A percentile compares a stretch with the other conserved stretches of the same genome.
Conservation (phyloP, 2,888 invertebrate genomes). For the Dyspetes luteomarginatus region DNA sequence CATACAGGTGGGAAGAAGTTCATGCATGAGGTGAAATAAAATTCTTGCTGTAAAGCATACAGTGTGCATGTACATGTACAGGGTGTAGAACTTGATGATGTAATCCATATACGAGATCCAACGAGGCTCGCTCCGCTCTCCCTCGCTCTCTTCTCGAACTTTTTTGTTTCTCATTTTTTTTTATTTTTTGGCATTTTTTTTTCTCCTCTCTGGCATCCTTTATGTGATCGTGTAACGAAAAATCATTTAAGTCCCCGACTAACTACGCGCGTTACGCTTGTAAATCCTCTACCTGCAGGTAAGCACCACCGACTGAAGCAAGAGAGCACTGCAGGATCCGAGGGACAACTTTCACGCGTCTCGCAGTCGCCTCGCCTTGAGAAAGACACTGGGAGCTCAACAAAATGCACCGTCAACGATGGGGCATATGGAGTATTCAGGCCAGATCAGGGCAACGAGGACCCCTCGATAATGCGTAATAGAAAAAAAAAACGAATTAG, state of each 20-base stretch:
- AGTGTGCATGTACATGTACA: not conserved
- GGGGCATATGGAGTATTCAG: conserved; percentile 10
- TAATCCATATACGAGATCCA: conserved; percentile 31
- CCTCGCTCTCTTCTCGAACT: conserved; percentile 12
- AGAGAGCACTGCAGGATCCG: conserved; percentile 49
- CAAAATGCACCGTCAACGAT: conserved; percentile 47
- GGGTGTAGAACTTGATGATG: conserved; percentile 52
- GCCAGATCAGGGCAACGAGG: not conserved
- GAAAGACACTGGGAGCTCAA: conserved; percentile 34
- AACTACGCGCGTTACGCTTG: conserved; percentile 67
- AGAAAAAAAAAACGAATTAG: too few relatives aligned
- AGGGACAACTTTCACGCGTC: conserved; percentile 69
- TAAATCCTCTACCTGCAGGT: conserved; percentile 61
- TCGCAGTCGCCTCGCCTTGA: conserved; percentile 61
- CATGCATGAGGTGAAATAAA: conserved; percentile 50
- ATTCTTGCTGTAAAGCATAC: conserved; percentile 18
- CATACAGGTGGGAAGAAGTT: conserved; percentile 37
- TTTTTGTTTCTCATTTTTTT: conserved; percentile 26
- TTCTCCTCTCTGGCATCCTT: conserved; percentile 17
- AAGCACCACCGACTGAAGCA: conserved; percentile 41
- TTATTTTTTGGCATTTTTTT: not conserved
- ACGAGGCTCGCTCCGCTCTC: conserved; percentile 47
- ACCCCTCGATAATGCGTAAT: conserved; percentile 2
- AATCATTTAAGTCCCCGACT: conserved; percentile 64
- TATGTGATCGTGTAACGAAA: conserved; percentile 48